phyloP scores from a whole-genome alignment of 2,888 invertebrate species.

The Abrostola triplasia region DNA sequence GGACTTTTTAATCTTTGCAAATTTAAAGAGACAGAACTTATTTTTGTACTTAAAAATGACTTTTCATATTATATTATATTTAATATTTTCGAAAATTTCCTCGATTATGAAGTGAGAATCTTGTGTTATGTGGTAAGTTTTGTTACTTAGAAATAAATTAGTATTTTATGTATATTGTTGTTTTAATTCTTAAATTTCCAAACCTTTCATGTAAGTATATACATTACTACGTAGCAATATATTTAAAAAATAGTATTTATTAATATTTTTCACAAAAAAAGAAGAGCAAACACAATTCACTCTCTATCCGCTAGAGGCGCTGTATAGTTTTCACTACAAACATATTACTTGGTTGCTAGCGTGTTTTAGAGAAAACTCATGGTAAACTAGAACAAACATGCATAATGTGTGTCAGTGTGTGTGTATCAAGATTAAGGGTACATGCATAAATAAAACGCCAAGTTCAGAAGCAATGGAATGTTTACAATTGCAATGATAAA shows the following conservation, averaged over 20 bases:
- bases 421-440: neutral
- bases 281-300: no score
- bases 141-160: constrained; percentile 52
- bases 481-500: constrained; percentile 84
- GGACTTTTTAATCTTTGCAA: no score
- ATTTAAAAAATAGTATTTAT: no score
- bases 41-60: constrained; percentile 5
- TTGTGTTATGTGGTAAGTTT: constrained; percentile 31
- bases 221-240: no score
- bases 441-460: constrained; percentile 73
- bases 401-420: neutral
- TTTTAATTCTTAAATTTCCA: neutral
- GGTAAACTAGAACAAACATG: no score
- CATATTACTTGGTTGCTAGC: no score
- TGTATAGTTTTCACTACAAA: no score
- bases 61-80: constrained; percentile 10
- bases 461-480: constrained; percentile 86
- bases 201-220: neutral
- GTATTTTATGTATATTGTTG: constrained; percentile 35
- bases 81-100: constrained; percentile 11
- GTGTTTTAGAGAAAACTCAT: no score
- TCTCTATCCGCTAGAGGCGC: no score
- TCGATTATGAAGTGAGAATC: constrained; percentile 19
- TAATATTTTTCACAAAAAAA: no score
- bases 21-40: constrained; percentile 10